These are phyloP conservation scores for Pygoscelis adeliae DNA, from an alignment of 2,113 vertebrate genomes.

Conservation along the genomic window DNA sequence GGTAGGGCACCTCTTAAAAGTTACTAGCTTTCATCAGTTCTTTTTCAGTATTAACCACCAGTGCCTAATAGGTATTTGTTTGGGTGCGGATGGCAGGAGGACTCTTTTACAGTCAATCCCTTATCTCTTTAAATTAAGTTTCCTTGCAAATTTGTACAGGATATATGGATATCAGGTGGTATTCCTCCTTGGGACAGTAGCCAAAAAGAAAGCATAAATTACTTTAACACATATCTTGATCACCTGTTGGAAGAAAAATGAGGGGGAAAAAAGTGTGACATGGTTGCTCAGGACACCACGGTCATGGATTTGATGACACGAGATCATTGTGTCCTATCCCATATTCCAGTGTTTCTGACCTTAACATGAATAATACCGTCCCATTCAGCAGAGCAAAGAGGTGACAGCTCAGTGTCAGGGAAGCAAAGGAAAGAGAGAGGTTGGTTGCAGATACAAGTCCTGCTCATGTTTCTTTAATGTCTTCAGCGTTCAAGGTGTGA, in stretches of 20 bases:
- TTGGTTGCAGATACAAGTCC: background rate
- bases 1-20: background rate
- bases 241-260: background rate
- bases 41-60: background rate
- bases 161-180: background rate
- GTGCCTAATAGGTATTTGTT: background rate
- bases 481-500: background rate
- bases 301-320: background rate
- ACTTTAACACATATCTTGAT: background rate
- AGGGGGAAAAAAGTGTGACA: rapidly evolving
- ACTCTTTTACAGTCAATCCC: background rate
- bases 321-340: background rate
- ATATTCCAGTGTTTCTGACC: background rate
- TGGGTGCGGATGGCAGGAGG: background rate
- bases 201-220: background rate
- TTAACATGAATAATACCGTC: background rate
- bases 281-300: background rate
- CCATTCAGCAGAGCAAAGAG: background rate
- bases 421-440: background rate
- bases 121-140: background rate
- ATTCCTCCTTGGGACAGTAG: background rate
- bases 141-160: background rate
- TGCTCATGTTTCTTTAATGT: background rate
- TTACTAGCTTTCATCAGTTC: background rate
- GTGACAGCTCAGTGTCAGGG: background rate